Evolutionary conservation across 2,797 vertebrate species (phyloP).

Genomic region (Eulemur rubriventer): DNA sequence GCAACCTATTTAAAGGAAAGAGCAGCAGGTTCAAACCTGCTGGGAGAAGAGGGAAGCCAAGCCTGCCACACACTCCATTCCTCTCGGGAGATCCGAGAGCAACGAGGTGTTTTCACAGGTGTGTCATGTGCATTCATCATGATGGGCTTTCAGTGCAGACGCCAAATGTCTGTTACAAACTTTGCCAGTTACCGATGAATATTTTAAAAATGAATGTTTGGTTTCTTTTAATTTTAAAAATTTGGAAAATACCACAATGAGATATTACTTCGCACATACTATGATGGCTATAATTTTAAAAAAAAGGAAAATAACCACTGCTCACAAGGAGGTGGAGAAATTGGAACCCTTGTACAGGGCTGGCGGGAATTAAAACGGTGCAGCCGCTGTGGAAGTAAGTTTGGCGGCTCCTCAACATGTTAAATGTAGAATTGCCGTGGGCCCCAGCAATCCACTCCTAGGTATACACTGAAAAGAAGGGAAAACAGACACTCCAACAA

Average conservation of each 20-base stretch:
- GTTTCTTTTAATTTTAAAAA: neutral
- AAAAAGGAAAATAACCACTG: neutral
- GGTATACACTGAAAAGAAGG: neutral
- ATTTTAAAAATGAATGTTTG: neutral
- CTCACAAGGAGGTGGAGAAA: neutral
- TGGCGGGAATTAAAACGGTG: neutral
- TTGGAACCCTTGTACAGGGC: fast-evolving
- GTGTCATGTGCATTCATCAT: fast-evolving
- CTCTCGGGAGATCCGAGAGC: fast-evolving
- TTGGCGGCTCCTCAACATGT: neutral
- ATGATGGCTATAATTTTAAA: neutral
- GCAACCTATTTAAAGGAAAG: fast-evolving
- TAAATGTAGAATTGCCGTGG: neutral
- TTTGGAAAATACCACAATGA: neutral
- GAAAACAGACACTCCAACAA: neutral
- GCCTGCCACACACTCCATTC: fast-evolving
- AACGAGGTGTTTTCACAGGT: fast-evolving
- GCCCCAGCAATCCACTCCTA: neutral
- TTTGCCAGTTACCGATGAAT: neutral
- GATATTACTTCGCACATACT: no score
- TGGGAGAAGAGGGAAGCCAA: neutral
- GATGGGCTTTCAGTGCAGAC: fast-evolving
- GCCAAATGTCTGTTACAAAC: neutral
- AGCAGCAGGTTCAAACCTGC: neutral
- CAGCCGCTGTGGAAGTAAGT: neutral